Evolutionary conservation across 2,888 invertebrate genomes (phyloP).

Genomic region (Synergus laeviventris): DNA sequence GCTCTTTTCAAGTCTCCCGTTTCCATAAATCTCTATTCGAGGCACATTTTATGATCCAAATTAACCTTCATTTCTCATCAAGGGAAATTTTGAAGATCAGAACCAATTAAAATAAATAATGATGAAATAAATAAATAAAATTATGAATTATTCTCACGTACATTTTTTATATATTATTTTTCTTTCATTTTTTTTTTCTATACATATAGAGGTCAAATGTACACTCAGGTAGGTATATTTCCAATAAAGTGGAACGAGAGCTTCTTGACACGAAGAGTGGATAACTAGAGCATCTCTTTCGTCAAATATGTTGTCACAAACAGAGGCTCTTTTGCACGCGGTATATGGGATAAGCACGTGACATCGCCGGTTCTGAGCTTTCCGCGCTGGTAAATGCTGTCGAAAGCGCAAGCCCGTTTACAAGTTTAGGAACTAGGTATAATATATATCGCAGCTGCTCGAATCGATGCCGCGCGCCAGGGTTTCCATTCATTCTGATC

Average conservation of each 20-base stretch:
- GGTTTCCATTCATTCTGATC: conserved; percentile 59
- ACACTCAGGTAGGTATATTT: neutral
- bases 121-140: too few species aligned
- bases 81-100: too few species aligned
- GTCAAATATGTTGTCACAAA: neutral
- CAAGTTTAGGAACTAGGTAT: conserved; percentile 47
- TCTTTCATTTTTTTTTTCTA: too few species aligned
- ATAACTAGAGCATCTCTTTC: neutral
- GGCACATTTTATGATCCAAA: neutral
- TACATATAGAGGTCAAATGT: neutral
- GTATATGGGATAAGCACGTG: conserved; percentile 58
- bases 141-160: too few species aligned
- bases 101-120: too few species aligned
- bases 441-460: conserved; percentile 49
- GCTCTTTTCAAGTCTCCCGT: neutral
- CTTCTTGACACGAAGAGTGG: neutral
- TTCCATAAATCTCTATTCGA: neutral
- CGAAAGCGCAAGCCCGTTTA: conserved; percentile 63
- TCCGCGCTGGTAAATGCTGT: conserved; percentile 58
- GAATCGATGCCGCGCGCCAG: conserved; percentile 66
- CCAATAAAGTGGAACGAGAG: neutral
- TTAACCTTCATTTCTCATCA: too few species aligned
- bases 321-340: conserved; percentile 9
- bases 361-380: conserved; percentile 58
- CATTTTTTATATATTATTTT: neutral